Percentiles rank a stretch among this genome's conserved stretches.
Conservation (phyloP, 2,888 invertebrate species). For the Leptarthrus brevirostris region DNA sequence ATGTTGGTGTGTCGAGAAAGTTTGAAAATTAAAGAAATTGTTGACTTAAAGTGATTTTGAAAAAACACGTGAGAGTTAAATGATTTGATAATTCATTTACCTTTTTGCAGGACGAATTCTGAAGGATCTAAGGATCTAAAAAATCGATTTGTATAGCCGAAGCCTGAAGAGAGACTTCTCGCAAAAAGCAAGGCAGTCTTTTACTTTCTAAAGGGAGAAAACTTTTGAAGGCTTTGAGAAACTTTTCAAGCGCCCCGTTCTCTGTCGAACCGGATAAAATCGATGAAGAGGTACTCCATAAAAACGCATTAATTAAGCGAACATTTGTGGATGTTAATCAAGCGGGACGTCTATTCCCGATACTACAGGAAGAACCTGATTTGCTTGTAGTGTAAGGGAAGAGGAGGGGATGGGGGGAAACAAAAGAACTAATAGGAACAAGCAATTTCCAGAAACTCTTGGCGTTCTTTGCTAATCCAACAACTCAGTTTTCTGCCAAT, state of each 20-base stretch:
- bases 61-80: conserved; percentile 1
- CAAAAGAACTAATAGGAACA: conserved; percentile 21
- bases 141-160: conserved; percentile 32
- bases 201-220: background rate
- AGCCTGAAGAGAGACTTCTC: too few species aligned
- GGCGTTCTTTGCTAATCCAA: conserved; percentile 18
- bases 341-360: background rate
- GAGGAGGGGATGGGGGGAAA: conserved; percentile 11
- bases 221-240: conserved; percentile 26
- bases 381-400: background rate
- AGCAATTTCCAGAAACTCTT: conserved; percentile 4
- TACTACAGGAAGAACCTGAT: background rate
- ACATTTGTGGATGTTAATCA: conserved; percentile 38
- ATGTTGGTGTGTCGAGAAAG: conserved; percentile 2
- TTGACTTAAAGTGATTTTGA: conserved; percentile 14
- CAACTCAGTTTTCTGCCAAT: background rate
- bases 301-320: conserved; percentile 37
- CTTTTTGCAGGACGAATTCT: background rate
- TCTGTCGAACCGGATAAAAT: background rate
- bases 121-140: too few species aligned
- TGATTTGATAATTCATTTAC: conserved; percentile 42
- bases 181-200: background rate
- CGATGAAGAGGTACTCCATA: conserved; percentile 24
- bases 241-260: background rate
- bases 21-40: conserved; percentile 32